Percentiles rank a stretch among this genome's conserved stretches.
Conservation (phyloP, 2,797 vertebrate genomes). For the Trachurus trachurus region DNA sequence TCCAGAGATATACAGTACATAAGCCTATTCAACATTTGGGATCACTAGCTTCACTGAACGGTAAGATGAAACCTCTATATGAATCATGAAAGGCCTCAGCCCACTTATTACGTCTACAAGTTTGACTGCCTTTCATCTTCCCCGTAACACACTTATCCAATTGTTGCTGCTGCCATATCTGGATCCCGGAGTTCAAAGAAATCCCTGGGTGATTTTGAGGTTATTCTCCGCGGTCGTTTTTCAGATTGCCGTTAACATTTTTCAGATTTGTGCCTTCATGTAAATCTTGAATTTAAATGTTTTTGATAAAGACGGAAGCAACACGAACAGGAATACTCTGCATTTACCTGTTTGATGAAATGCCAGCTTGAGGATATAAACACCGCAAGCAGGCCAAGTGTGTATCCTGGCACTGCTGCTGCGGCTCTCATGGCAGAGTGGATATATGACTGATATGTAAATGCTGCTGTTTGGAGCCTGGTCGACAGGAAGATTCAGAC, state of each 20-base stretch:
- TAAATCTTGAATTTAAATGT: slow-evolving; percentile 37
- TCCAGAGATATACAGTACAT: slow-evolving; percentile 44
- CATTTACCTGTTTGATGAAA: slow-evolving; percentile 52
- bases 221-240: slow-evolving; percentile 61
- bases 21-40: slow-evolving; percentile 60
- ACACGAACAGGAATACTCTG: slow-evolving; percentile 5
- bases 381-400: slow-evolving; percentile 26
- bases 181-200: slow-evolving; percentile 70
- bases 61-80: slow-evolving; percentile 65
- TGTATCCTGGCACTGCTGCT: slow-evolving; percentile 40
- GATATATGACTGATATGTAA: slow-evolving; percentile 72
- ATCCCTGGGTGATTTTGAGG: slow-evolving; percentile 60
- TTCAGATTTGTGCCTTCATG: slow-evolving; percentile 38
- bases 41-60: slow-evolving; percentile 67
- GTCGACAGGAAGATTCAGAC: slow-evolving; percentile 64
- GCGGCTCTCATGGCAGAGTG: slow-evolving; percentile 37
- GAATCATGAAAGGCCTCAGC: slow-evolving; percentile 71
- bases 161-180: slow-evolving; percentile 70
- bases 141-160: slow-evolving; percentile 59
- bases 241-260: slow-evolving; percentile 49
- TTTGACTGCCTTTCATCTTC: slow-evolving; percentile 77
- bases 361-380: slow-evolving; percentile 28
- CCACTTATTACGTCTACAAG: slow-evolving; percentile 75
- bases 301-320: slow-evolving; percentile 42
- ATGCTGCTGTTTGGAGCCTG: slow-evolving; percentile 61